Evolutionary conservation across 2,888 invertebrate species (phyloP).

Genomic region (Minunthozetes semirufus): DNA sequence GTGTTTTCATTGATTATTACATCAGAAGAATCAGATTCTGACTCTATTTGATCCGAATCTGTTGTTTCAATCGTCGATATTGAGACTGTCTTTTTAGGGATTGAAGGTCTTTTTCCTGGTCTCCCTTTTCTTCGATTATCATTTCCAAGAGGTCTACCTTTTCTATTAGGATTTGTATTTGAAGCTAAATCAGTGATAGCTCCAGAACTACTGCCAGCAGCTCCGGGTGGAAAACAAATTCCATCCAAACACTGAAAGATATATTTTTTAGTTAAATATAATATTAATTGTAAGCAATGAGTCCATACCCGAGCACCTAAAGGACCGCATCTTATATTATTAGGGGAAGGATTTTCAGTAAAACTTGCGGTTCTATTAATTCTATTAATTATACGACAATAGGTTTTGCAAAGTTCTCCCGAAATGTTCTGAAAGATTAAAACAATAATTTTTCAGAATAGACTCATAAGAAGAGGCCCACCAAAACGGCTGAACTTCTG

Average conservation of each 20-base stretch:
- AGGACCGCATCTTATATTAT: conserved; percentile 30
- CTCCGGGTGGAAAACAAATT: background rate
- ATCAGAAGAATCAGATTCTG: background rate
- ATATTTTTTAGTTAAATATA: background rate
- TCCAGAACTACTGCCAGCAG: background rate
- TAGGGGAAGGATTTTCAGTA: conserved; percentile 26
- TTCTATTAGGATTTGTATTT: too few relatives aligned
- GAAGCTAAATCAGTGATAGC: background rate
- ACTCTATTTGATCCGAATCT: background rate
- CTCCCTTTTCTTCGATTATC: background rate
- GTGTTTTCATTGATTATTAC: background rate
- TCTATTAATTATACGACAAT: conserved; percentile 34
- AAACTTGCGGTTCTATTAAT: conserved; percentile 20
- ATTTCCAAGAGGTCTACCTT: background rate
- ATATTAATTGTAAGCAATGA: background rate
- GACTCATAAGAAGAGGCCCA: background rate
- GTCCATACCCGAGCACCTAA: conserved; percentile 23
- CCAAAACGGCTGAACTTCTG: conserved; percentile 16
- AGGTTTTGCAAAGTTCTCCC: conserved; percentile 33
- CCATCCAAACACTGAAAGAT: background rate
- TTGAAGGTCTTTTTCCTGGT: background rate
- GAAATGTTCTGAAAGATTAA: conserved; percentile 10
- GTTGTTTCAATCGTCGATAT: background rate
- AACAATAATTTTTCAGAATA: background rate
- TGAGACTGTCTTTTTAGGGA: background rate